Conservation (phyloP, 1,140 invertebrate genomes). For the Sitophilus oryzae region DNA sequence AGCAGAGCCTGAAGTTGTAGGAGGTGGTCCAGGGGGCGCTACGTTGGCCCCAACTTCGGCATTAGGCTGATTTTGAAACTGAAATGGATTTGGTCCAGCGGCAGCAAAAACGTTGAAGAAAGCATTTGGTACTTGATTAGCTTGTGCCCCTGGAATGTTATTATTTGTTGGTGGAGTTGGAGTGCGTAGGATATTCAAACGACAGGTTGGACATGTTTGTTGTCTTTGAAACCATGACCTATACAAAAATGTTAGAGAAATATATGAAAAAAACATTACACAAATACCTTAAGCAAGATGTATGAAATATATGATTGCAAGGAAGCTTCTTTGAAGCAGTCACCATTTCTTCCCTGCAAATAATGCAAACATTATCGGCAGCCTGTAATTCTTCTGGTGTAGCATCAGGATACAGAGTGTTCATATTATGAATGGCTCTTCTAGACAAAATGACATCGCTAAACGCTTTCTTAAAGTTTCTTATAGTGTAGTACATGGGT, state of each 20-base stretch:
- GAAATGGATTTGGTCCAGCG: constrained; percentile 36
- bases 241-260: neutral
- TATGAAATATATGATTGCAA: constrained; percentile 99
- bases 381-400: constrained; percentile 88
- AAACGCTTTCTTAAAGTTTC: constrained; percentile 96
- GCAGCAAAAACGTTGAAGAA: constrained; percentile 31
- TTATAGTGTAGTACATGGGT: constrained; percentile 97
- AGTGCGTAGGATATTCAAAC: constrained; percentile 86
- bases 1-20: neutral
- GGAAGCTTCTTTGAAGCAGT: constrained; percentile 93
- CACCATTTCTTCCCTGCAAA: constrained; percentile 92
- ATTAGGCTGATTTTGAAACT: constrained; percentile 29
- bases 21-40: neutral
- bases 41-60: constrained; percentile 3
- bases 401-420: constrained; percentile 94
- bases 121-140: constrained; percentile 21
- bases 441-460: constrained; percentile 97
- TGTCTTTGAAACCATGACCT: constrained; percentile 96
- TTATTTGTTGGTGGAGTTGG: constrained; percentile 42
- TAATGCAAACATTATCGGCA: constrained; percentile 98
- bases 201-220: constrained; percentile 98
- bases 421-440: constrained; percentile 96
- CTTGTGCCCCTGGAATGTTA: constrained; percentile 38
- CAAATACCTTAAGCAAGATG: constrained; percentile 79
- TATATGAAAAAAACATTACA: neutral